Evolutionary conservation across 2,888 invertebrate genomes (phyloP).

Genomic region (Hypsopygia costalis): DNA sequence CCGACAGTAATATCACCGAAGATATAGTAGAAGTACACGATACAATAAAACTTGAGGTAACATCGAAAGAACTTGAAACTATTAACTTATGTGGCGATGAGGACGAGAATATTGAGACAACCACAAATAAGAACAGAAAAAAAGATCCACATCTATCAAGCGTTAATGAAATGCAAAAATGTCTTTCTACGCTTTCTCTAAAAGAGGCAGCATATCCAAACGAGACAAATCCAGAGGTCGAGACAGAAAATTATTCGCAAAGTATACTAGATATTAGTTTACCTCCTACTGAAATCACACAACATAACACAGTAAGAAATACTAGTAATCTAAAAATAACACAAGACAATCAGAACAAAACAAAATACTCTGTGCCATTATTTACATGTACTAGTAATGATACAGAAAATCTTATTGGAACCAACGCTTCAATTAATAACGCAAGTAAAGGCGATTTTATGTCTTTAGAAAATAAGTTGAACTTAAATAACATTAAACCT

Average conservation of each 20-base stretch:
- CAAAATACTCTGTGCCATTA: not conserved
- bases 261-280: constrained; percentile 22
- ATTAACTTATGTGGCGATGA: not conserved
- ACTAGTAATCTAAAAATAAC: not conserved
- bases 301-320: not conserved
- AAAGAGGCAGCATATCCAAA: not conserved
- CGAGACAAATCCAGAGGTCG: not conserved
- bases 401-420: not conserved
- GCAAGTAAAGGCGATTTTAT: too few relatives aligned
- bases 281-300: not conserved
- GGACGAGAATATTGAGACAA: not conserved
- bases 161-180: constrained; percentile 4
- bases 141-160: not conserved
- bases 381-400: not conserved
- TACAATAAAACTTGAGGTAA: not conserved
- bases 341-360: not conserved
- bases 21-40: constrained; percentile 21
- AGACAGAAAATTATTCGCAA: constrained; percentile 28
- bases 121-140: constrained; percentile 12
- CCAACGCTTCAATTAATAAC: not conserved
- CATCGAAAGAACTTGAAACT: not conserved
- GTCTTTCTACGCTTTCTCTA: constrained; percentile 1
- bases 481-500: not conserved
- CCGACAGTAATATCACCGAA: too few relatives aligned
- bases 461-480: too few relatives aligned